Evolutionary conservation across 1,140 invertebrate genomes (phyloP), one percentile per base, ranked within the genome.

Genomic region (Bradysia coprophila): DNA sequence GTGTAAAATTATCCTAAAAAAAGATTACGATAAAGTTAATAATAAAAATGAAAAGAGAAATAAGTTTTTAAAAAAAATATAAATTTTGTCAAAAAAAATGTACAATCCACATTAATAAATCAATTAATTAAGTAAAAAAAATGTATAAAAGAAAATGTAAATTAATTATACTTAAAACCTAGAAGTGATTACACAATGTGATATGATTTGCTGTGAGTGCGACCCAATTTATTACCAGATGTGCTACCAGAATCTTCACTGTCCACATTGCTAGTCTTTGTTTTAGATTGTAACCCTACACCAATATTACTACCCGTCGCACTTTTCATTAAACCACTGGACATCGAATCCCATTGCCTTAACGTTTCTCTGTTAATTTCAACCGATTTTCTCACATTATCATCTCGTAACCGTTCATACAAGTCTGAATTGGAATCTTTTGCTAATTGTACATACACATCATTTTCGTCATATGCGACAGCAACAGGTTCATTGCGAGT

Each of bases 271-370:
- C 16, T 37, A 6, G n/a, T 37, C 18, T 8, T 8, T 37, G 13
- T 8, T 37, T 8, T 8, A 8, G 6, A 8, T 16, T 37, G n/a
- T 28, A 28, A 28, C 24, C 24, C 24, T 8, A 28, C 24, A 28
- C 24, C 24, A 28, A 28, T 28, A 8, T 28, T 28, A 28, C 13
- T 13, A 13, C 6, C 13, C 24, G 24, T 13, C 24, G 38, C 57
- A 42, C 59, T 62, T 54, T 69, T 72, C 67, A 68, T 65, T 41
- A 69, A 55, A 47, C 67, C 81, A 66, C 81, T 84, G 34, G 82
- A 87, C 72, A 86, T 71, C 45, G 85, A 69, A 63, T 88, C 83
- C 83, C 83, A 87, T 53, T 87, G 83, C 23, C 83, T 69, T 47
- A 87, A 68, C 48, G 81, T 85, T 63, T 87, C 83, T 50, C 82